phyloP scores from a whole-genome alignment of 2,797 vertebrate genomes.

The Rhadinocentrus ornatus region DNA sequence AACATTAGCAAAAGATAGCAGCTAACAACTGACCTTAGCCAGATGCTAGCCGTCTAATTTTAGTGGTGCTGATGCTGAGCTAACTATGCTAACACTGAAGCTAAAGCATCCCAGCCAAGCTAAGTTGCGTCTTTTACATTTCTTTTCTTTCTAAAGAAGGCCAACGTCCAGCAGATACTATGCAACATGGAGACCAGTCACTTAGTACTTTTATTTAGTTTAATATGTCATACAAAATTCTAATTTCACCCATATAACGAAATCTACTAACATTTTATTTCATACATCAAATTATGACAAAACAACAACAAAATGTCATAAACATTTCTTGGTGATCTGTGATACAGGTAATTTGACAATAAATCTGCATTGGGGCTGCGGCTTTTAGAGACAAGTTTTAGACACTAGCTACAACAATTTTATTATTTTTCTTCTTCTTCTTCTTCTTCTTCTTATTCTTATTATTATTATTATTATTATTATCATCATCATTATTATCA shows the following conservation, averaged over 20 bases:
- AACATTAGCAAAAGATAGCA: slow-evolving; percentile 26
- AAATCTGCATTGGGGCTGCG: not conserved
- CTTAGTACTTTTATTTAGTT: not conserved
- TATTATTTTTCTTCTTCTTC: no score
- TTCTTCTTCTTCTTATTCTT: no score
- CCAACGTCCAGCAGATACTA: not conserved
- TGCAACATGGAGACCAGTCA: not conserved
- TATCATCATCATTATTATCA: no score
- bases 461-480: no score
- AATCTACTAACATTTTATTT: not conserved
- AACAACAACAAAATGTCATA: no score
- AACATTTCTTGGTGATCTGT: no score
- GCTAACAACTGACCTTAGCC: slow-evolving; percentile 54
- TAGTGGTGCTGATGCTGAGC: slow-evolving; percentile 70
- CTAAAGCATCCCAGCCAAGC: slow-evolving; percentile 17
- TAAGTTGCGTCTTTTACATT: not conserved
- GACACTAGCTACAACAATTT: no score
- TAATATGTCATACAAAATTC: no score
- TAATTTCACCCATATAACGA: not conserved
- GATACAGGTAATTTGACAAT: not conserved
- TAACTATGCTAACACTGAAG: slow-evolving; percentile 42
- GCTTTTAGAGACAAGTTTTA: not conserved
- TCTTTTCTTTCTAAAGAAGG: not conserved
- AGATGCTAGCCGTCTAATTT: slow-evolving; percentile 44
- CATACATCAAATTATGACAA: no score